Evolutionary conservation across 2,113 vertebrate species (phyloP), one percentile per base, ranked within the genome.

Genomic region (Siphamia tubifer): DNA sequence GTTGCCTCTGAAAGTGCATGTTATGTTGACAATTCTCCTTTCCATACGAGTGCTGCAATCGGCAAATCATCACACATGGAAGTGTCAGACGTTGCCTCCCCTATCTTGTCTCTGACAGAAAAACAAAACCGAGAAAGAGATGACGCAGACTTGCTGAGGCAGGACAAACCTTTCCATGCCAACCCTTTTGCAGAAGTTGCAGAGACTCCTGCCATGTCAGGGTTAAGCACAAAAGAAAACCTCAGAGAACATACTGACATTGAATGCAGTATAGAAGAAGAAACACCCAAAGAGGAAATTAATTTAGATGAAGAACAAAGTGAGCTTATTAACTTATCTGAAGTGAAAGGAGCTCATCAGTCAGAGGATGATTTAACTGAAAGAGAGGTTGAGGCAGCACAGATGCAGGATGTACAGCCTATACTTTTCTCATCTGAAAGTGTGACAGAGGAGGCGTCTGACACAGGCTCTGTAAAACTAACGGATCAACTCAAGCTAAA

Each of bases 191-290:
- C 42, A 27, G 11, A n/a, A 24, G 17, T 6, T 47, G 31, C 12
- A 56, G 25, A 52, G 3, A 45, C 42, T 44, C 32, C 28, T 28
- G 9, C 5, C 34, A 38, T 23, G 31, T 12, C 28, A 5, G 58
- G 48, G 62, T 31, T n/a, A 25, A 65, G 17, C 21, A 38, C 75
- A 60, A 45, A 65, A 56, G 11, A 62, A 67, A 54, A 5, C 12
- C 12, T 0, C 1, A 6, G 2, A 20, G 25, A 74, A 44, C 19
- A 28, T 9, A 63, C 10, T 27, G n/a, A 23, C 43, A 1, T 19
- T 12, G n/a, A 52, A 15, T 9, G 1, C 42, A 32, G 9, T 27
- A 8, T 15, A 63, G 11, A 25, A 11, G 38, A 72, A 39, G 43
- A 5, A 20, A 9, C 3, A 8, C 3, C n/a, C n/a, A n/a, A n/a